Evolutionary conservation across 2,888 invertebrate species (phyloP).

Genomic region (Erebia ligea): DNA sequence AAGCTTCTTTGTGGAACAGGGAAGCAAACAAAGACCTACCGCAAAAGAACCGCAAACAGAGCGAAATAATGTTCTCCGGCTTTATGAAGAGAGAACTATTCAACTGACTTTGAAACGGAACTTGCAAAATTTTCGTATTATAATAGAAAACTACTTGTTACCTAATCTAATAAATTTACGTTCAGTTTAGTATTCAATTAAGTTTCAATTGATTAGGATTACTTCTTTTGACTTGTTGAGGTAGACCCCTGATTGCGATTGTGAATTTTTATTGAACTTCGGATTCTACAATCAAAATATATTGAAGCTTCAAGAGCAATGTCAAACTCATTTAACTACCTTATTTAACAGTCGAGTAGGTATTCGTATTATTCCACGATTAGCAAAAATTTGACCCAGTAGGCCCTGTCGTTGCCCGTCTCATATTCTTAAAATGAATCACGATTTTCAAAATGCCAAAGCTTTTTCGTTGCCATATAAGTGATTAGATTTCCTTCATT

Average conservation of each 20-base stretch:
- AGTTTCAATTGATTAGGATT: too few species aligned
- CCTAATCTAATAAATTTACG: too few species aligned
- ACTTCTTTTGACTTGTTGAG: too few species aligned
- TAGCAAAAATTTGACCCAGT: background rate
- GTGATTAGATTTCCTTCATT: slow-evolving; percentile 17
- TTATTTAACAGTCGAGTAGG: too few species aligned
- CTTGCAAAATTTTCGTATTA: slow-evolving; percentile 6
- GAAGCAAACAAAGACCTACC: slow-evolving; percentile 36
- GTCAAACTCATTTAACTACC: too few species aligned
- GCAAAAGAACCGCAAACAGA: slow-evolving; percentile 37
- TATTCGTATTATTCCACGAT: too few species aligned
- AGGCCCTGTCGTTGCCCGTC: background rate
- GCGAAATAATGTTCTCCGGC: slow-evolving; percentile 24
- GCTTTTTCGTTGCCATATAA: background rate
- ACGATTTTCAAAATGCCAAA: background rate
- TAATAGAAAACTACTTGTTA: too few species aligned
- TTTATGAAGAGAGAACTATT: slow-evolving; percentile 15
- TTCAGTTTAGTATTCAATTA: too few species aligned
- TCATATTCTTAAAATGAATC: background rate
- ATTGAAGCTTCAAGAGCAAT: too few species aligned
- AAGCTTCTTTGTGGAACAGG: slow-evolving; percentile 36
- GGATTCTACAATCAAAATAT: too few species aligned
- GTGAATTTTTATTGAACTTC: background rate
- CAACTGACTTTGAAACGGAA: slow-evolving; percentile 16
- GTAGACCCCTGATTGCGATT: too few species aligned